Base-by-base conservation (phyloP, 2,888 invertebrate genomes). In the Chironomus riparius region DNA sequence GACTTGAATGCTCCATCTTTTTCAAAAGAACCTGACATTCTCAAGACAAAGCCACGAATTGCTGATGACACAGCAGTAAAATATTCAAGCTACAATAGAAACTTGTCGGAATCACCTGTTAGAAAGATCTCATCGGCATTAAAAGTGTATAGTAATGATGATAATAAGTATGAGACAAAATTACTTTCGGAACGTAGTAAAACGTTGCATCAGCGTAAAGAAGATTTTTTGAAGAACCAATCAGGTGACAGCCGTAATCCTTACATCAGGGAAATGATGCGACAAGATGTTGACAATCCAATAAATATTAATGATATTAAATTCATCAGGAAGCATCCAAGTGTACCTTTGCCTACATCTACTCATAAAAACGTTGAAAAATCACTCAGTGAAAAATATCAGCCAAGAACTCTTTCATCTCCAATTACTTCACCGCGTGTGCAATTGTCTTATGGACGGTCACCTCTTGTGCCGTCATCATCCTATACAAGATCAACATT, bases 181-280 rank as follows among this genome's bases (percentile, higher is more conserved):
- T 28, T 69, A 15, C 79, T 84, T 18, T 65, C 65, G 10, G 83
- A 83, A 77, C 82, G 83, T 12, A 82, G 84, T 77, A 82, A 83
- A 77, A 80, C 81, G 62, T 76, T 84, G 68, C 84, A 83, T 38
- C 80, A 82, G 77, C 82, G 81, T 28, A 84, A 84, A 77, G 79
- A 83, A 22, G 83, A 84, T 3, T 84, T 84, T 78, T 82, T 84
- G 62, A 82, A 83, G 73, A 83, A 83, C 38, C 82, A 83, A 47
- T 82, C 82, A 5, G 82, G 80, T 12, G 83, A 83, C 0, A 62
- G 47, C 22, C 81, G 82, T 2, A 84, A 84, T 82, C 83, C 84
- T 3, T 84, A 84, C 65, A 81, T 84, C 78, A 81, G 81, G 18
- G 81, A 82, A 68, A 82, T 82, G 7, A 80, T 82, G 13, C 80